Evolutionary conservation across 2,113 vertebrate genomes (phyloP).

Genomic region (Myrmecobius fasciatus): DNA sequence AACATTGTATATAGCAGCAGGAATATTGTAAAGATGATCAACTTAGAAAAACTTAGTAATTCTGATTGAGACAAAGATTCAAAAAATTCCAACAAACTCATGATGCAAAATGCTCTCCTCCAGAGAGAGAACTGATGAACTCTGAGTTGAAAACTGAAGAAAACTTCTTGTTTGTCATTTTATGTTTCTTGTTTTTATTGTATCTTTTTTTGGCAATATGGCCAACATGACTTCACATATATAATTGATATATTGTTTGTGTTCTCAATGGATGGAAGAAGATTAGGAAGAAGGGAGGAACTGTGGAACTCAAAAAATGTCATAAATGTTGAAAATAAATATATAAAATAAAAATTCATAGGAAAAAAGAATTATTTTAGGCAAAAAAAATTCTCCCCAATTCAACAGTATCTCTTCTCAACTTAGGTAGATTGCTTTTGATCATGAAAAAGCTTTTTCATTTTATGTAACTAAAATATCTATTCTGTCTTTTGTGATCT

Average conservation of each 20-base stretch:
- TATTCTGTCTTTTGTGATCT: neutral
- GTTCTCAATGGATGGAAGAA: neutral
- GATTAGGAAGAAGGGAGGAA: neutral
- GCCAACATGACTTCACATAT: neutral
- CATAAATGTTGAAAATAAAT: neutral
- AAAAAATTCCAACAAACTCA: neutral
- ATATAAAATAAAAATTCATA: neutral
- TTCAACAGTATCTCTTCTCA: neutral
- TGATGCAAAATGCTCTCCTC: neutral
- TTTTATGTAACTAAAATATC: neutral
- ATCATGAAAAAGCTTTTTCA: neutral
- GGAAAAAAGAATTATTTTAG: neutral
- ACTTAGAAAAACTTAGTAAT: neutral
- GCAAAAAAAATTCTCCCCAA: neutral
- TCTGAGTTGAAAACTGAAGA: neutral
- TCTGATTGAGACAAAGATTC: neutral
- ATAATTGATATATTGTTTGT: neutral
- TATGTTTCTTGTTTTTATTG: neutral
- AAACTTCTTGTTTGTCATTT: neutral
- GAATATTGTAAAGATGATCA: neutral
- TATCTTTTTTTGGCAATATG: neutral
- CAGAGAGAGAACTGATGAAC: neutral
- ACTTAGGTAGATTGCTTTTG: neutral
- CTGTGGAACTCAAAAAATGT: neutral
- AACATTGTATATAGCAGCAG: neutral